Conservation (phyloP, 1,140 invertebrate genomes). For the Steinernema feltiae region DNA sequence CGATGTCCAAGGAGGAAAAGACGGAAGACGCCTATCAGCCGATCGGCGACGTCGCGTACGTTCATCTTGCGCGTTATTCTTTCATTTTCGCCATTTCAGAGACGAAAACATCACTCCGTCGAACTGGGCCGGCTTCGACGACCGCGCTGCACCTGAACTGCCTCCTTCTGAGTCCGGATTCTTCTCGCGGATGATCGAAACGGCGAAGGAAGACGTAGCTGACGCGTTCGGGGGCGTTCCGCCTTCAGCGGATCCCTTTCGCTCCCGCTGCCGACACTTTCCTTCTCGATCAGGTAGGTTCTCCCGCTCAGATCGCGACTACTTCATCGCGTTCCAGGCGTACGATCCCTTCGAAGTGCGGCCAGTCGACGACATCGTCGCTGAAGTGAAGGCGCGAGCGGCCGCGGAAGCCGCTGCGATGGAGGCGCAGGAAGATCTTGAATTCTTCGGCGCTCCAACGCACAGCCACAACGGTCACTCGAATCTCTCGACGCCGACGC, state of each 20-base stretch:
- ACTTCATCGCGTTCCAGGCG: slow-evolving; percentile 21
- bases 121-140: slow-evolving; percentile 47
- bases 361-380: slow-evolving; percentile 52
- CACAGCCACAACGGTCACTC: slow-evolving; percentile 20
- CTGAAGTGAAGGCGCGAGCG: slow-evolving; percentile 50
- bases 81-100: neutral
- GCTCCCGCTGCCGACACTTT: slow-evolving; percentile 23
- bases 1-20: slow-evolving; percentile 21
- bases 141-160: slow-evolving; percentile 24
- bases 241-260: slow-evolving; percentile 37
- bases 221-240: slow-evolving; percentile 44
- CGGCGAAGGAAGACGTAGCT: neutral
- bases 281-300: slow-evolving; percentile 31
- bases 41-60: neutral
- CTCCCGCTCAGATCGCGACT: neutral
- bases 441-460: slow-evolving; percentile 29
- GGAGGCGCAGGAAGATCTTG: slow-evolving; percentile 30
- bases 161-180: slow-evolving; percentile 49
- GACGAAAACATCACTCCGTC: slow-evolving; percentile 14
- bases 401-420: slow-evolving; percentile 22
- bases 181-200: slow-evolving; percentile 37
- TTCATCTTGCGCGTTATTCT: neutral
- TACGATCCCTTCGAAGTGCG: slow-evolving; percentile 55
- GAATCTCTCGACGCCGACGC: slow-evolving; percentile 48
- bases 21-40: slow-evolving; percentile 17